Evolutionary conservation across 2,113 vertebrate genomes (phyloP), one percentile per base, ranked within the genome.

Genomic region (Callorhinus ursinus): DNA sequence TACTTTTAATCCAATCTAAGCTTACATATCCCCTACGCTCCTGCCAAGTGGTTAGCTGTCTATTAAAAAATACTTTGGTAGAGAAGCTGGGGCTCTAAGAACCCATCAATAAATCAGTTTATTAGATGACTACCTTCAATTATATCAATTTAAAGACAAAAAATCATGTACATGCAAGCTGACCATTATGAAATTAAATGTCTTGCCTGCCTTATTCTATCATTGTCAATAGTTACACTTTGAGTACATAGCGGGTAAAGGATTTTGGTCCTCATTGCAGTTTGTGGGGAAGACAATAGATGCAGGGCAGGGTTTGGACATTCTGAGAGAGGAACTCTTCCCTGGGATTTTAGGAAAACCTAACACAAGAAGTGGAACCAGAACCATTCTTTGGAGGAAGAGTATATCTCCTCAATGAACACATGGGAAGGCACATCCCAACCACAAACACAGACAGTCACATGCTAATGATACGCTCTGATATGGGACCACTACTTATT

Each of bases 41-140:
- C 72, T 91, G 72, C 88, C 82, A 88, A 81, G 15, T 57, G 71
- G 61, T 81, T 42, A 86, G 95, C 59, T 2, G 0, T 61, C 42
- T 46, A 57, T 57, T 67, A 71, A 80, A 81, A 94, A 89, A 80
- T 59, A 63, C 26, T 92, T 93, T 4, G 9, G 10, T 19, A 74
- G 39, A 90, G 33, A 96, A 79, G 28, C 51, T 19, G 28, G 12
- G 55, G 71, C 80, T 85, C n/a, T 88, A 83, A 92, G 51, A 89
- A 87, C 16, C 22, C 28, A 36, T 33, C 90, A 82, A 63, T 26
- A 72, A 96, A 92, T 88, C 51, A 46, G 88, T 90, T 83, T 42
- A 51, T 84, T 39, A 16, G 83, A 33, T n/a, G 61, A 63, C 61
- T 39, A 76, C 51, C 67, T 92, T 87, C 46, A 77, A 42, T 93